These are phyloP conservation scores for Chelonus formosanus DNA, from an alignment of 2,888 invertebrate species.

Conservation along the genomic window DNA sequence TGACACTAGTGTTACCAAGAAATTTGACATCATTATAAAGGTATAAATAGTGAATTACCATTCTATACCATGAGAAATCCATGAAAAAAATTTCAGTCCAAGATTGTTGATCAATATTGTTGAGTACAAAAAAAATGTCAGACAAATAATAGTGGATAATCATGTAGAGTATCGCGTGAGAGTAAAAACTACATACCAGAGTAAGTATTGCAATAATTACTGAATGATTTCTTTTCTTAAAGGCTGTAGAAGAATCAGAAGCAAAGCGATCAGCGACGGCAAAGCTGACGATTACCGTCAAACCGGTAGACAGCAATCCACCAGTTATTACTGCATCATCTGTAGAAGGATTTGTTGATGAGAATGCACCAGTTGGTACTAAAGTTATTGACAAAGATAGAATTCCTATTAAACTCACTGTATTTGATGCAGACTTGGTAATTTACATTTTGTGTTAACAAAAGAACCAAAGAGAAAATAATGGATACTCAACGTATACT, in stretches of 20 bases:
- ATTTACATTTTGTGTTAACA: constrained; percentile 51
- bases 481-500: not conserved
- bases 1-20: constrained; percentile 80
- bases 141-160: too few species aligned
- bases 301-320: constrained; percentile 87
- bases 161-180: too few species aligned
- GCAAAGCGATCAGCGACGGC: constrained; percentile 83
- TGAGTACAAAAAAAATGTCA: too few species aligned
- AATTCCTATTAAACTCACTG: constrained; percentile 76
- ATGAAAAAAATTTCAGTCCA: not conserved
- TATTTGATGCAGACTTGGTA: constrained; percentile 88
- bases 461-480: constrained; percentile 1
- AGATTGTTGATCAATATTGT: not conserved
- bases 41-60: constrained; percentile 62
- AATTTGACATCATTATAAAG: constrained; percentile 83
- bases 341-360: constrained; percentile 81
- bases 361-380: constrained; percentile 87
- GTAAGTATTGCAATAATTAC: not conserved
- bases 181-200: not conserved
- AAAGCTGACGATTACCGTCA: constrained; percentile 81
- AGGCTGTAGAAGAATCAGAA: constrained; percentile 86
- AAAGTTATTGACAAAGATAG: constrained; percentile 75
- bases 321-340: constrained; percentile 79
- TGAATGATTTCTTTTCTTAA: constrained; percentile 26
- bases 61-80: constrained; percentile 5